phyloP scores from a whole-genome alignment of 1,140 invertebrate species.

The Brachionus paranguensis region DNA sequence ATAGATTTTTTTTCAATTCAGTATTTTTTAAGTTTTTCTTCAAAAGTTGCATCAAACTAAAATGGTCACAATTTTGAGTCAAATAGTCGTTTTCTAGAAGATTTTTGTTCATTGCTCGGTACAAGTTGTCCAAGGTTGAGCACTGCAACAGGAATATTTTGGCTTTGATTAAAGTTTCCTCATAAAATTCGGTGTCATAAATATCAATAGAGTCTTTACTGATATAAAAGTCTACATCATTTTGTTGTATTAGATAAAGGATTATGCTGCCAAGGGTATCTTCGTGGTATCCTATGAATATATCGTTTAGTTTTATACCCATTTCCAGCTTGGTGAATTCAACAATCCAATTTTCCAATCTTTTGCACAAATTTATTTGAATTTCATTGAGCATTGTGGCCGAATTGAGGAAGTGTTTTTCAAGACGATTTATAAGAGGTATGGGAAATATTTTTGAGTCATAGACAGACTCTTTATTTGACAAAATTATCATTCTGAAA shows the following conservation, averaged over 20 bases:
- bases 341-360: neutral
- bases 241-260: slow-evolving; percentile 42
- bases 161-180: slow-evolving; percentile 39
- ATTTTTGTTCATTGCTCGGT: slow-evolving; percentile 35
- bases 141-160: slow-evolving; percentile 44
- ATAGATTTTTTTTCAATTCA: neutral
- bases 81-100: slow-evolving; percentile 43
- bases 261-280: slow-evolving; percentile 47
- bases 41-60: neutral
- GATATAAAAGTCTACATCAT: neutral
- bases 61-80: slow-evolving; percentile 45
- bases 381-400: slow-evolving; percentile 44
- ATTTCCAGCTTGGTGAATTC: neutral
- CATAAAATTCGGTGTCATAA: neutral
- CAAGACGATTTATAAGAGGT: slow-evolving; percentile 50
- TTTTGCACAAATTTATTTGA: slow-evolving; percentile 41
- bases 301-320: neutral
- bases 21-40: neutral
- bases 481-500: slow-evolving; percentile 50
- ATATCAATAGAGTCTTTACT: neutral
- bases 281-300: slow-evolving; percentile 42
- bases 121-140: slow-evolving; percentile 44
- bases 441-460: slow-evolving; percentile 47
- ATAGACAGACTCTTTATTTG: slow-evolving; percentile 50
- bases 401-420: slow-evolving; percentile 49